phyloP scores from a whole-genome alignment of 2,113 vertebrate genomes.

The Corythornis cristatus region DNA sequence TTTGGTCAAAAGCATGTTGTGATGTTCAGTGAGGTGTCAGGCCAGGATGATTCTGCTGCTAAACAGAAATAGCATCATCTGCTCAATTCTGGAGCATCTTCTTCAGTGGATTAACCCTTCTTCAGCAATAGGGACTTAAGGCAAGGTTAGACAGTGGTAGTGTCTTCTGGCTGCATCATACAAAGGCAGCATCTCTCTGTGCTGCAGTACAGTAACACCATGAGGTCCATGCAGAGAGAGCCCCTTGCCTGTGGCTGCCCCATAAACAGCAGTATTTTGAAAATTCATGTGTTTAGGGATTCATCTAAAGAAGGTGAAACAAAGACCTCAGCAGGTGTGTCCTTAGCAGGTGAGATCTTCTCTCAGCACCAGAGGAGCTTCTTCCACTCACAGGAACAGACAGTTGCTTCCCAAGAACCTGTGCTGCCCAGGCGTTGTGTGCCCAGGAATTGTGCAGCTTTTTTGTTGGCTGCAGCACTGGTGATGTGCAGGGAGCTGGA shows the following conservation, averaged over 20 bases:
- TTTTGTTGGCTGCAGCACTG: neutral
- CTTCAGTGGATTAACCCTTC: neutral
- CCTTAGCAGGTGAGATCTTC: rapidly evolving
- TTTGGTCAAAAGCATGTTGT: neutral
- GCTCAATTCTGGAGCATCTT: neutral
- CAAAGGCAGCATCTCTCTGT: neutral
- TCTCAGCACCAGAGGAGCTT: neutral
- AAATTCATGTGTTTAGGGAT: neutral
- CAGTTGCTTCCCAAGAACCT: rapidly evolving
- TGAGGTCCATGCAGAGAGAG: neutral
- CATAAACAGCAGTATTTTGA: neutral
- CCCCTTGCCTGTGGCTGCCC: neutral
- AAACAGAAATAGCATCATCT: neutral
- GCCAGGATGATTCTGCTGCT: neutral
- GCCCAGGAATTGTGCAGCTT: neutral
- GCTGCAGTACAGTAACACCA: neutral
- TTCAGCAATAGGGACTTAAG: neutral
- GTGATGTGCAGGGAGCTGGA: neutral
- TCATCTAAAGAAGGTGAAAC: neutral
- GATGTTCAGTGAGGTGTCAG: neutral
- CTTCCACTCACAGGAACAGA: neutral
- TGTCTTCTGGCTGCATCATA: neutral
- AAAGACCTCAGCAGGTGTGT: neutral
- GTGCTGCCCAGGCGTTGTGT: neutral
- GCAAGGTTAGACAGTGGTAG: neutral